Evolutionary conservation across 2,797 vertebrate species (phyloP).

Genomic region (Mus spretus): DNA sequence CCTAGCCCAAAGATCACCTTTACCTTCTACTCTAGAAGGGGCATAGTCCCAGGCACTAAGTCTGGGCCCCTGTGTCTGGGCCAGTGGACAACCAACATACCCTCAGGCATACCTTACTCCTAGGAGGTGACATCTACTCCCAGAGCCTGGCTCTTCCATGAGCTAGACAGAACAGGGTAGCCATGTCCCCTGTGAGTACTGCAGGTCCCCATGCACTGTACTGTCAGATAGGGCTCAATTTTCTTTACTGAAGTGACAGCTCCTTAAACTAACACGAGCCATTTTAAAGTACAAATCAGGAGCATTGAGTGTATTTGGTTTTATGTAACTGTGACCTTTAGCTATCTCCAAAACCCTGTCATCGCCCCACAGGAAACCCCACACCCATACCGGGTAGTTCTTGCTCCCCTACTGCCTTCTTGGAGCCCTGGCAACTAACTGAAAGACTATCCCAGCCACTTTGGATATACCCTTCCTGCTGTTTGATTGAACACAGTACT

Average conservation of each 20-base stretch:
- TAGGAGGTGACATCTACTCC: not conserved
- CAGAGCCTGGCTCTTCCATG: not conserved
- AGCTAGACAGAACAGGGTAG: not conserved
- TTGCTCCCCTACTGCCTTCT: not conserved
- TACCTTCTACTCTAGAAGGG: constrained; percentile 21
- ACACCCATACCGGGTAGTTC: not conserved
- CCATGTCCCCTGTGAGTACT: too few relatives aligned
- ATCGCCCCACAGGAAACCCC: not conserved
- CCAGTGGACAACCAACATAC: not conserved
- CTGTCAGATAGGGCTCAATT: not conserved
- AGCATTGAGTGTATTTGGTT: not conserved
- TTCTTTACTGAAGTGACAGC: constrained; percentile 23
- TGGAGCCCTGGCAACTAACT: not conserved
- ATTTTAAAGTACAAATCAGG: not conserved
- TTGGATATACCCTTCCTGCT: not conserved
- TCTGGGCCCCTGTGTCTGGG: not conserved
- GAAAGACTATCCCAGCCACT: too few relatives aligned
- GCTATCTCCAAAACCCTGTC: constrained; percentile 22
- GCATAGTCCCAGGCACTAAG: fast-evolving
- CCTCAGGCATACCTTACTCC: not conserved
- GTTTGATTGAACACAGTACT: not conserved
- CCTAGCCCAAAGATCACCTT: not conserved
- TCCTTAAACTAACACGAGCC: not conserved
- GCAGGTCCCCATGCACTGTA: not conserved
- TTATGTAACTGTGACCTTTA: not conserved